phyloP scores from a whole-genome alignment of 2,888 invertebrate genomes.

The Tenthredo scrophulariae region DNA sequence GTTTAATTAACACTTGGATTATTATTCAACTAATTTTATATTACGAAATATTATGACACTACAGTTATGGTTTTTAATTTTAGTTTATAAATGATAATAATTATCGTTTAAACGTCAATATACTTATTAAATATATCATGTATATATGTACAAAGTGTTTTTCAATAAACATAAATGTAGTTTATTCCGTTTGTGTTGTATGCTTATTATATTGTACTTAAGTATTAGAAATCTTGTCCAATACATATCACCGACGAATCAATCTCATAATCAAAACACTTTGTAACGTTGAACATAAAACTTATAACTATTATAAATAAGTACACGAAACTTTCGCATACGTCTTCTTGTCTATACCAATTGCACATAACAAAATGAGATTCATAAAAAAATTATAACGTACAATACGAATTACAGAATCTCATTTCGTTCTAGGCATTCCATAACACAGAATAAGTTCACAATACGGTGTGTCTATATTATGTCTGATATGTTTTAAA shows the following conservation, averaged over 20 bases:
- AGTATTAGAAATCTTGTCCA: conserved; percentile 29
- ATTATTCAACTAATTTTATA: conserved; percentile 49
- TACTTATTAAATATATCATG: conserved; percentile 62
- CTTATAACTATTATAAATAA: conserved; percentile 66
- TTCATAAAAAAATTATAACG: conserved; percentile 55
- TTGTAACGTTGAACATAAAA: conserved; percentile 57
- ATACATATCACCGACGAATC: conserved; percentile 44
- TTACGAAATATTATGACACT: conserved; percentile 61
- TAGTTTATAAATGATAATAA: conserved; percentile 54
- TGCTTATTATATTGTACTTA: conserved; percentile 20
- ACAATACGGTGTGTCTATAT: conserved; percentile 47
- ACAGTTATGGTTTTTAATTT: conserved; percentile 60
- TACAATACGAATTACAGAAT: conserved; percentile 53
- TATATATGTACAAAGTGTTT: conserved; percentile 64
- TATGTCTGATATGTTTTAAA: conserved; percentile 50
- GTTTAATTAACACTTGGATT: conserved; percentile 36
- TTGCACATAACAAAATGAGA: conserved; percentile 62
- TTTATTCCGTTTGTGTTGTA: background rate
- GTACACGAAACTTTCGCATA: conserved; percentile 59
- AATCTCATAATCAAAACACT: conserved; percentile 54
- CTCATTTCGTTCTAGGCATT: conserved; percentile 60
- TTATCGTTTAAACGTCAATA: conserved; percentile 59
- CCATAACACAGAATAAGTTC: conserved; percentile 60
- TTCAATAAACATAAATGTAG: conserved; percentile 22
- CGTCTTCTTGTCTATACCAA: conserved; percentile 54